Evolutionary conservation across 1,140 invertebrate genomes (phyloP).

Genomic region (Chymomyza costata): DNA sequence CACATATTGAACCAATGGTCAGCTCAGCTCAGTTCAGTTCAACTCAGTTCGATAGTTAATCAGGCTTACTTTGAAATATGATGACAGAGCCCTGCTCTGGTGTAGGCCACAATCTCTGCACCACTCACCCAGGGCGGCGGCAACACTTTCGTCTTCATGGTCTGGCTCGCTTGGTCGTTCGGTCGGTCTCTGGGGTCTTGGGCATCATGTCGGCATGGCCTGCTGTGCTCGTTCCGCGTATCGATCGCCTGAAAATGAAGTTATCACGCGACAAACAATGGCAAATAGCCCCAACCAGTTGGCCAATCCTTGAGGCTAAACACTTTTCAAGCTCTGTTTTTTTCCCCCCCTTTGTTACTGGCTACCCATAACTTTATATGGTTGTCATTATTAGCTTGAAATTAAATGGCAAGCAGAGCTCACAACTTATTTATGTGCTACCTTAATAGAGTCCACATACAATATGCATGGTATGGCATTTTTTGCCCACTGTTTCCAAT

Average conservation of each 20-base stretch:
- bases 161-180: too few species aligned
- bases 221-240: conserved; percentile 39
- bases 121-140: background rate
- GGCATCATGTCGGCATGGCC: conserved; percentile 12
- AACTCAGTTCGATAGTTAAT: conserved; percentile 69
- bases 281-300: background rate
- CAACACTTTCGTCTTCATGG: background rate
- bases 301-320: conserved; percentile 2
- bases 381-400: conserved; percentile 68
- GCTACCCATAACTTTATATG: conserved; percentile 66
- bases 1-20: conserved; percentile 26
- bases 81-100: conserved; percentile 54
- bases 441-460: conserved; percentile 61
- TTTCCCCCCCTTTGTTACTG: too few species aligned
- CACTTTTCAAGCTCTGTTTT: too few species aligned
- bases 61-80: conserved; percentile 69
- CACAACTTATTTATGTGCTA: conserved; percentile 67
- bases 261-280: conserved; percentile 69
- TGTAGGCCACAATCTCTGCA: conserved; percentile 37
- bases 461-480: too few species aligned
- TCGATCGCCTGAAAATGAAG: conserved; percentile 43
- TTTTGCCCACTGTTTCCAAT: too few species aligned
- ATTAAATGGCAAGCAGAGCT: conserved; percentile 46
- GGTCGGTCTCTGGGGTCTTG: too few species aligned
- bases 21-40: too few species aligned